Base-by-base conservation (phyloP, 2,888 invertebrate genomes). In the Netelia melanura region DNA sequence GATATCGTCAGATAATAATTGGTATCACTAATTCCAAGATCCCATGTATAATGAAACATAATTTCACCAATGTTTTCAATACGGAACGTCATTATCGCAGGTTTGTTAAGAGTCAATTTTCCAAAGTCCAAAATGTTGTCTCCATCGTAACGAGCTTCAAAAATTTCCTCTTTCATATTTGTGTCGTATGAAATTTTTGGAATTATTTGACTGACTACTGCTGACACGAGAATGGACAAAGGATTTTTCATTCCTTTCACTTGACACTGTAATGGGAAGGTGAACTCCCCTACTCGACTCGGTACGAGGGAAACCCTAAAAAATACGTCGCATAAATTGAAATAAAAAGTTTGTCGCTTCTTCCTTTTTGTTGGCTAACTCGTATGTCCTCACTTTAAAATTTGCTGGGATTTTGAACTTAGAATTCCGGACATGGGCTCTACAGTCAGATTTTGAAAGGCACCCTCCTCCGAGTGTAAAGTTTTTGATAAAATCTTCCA, bases 401-500 rank as follows among this genome's bases (percentile, higher is more conserved):
- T 90, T n/a, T 94, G 94, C 87, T 95, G 94, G 10, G 94, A 93
- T 48, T 93, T 93, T 6, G 95, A 93, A 85, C 92, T 91, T 54
- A 96, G 87, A 43, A 92, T 90, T 64, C 96, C 96, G 5, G 90
- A 89, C 80, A 94, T 93, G 0, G 96, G 96, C 10, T 94, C 92
- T 1, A 96, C 94, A 1, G 91, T 87, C 14, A 96, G 93, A 38
- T 94, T 94, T 62, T 95, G 95, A 86, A 94, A 93, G 5, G 95
- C 94, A 23, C 94, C 95, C 88, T 95, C 95, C 30, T 95, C 95
- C 43, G 95, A 94, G 84, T 94, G 94, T 67, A 96, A 89, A 0
- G 96, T 95, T 82, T 95, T 94, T 11, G 95, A 94, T 85, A 94
- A 93, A 83, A 96, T 95, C 86, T 94, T 94, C 90, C 95, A 96